Conservation (phyloP, 2,113 vertebrate genomes). For the Columba livia region DNA sequence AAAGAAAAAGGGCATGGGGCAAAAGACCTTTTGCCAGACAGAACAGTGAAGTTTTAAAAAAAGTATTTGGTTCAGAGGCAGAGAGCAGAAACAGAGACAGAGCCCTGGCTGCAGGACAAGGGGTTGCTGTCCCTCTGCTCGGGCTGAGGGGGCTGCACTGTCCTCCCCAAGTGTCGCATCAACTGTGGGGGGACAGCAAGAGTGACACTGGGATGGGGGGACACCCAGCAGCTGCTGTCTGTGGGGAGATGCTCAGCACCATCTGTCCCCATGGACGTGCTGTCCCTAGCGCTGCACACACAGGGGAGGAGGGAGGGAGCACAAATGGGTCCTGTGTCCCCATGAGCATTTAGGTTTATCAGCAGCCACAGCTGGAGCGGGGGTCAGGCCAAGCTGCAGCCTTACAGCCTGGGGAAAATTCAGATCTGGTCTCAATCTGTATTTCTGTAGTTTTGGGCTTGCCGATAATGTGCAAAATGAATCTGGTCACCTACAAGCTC, state of each 20-base stretch:
- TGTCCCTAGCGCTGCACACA: fast-evolving
- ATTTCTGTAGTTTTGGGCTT: background rate
- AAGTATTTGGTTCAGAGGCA: background rate
- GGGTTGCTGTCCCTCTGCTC: fast-evolving
- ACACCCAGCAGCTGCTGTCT: fast-evolving
- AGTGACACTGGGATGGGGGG: background rate
- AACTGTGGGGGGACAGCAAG: background rate
- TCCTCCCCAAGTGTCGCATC: background rate
- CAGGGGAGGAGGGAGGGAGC: background rate
- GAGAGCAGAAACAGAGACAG: background rate
- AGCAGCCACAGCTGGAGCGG: background rate
- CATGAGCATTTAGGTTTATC: background rate
- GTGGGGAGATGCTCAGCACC: background rate
- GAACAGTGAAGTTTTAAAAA: background rate
- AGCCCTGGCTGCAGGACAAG: background rate
- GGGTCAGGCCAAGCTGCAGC: background rate
- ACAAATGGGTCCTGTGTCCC: background rate
- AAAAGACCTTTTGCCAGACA: slow-evolving; percentile 18
- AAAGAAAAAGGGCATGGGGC: background rate
- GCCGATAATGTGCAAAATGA: background rate
- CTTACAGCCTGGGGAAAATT: background rate
- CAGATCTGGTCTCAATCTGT: fast-evolving
- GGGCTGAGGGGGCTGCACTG: background rate
- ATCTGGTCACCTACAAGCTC: background rate
- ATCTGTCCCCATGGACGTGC: fast-evolving